phyloP scores from a whole-genome alignment of 2,797 vertebrate genomes.

The Hybognathus amarus region DNA sequence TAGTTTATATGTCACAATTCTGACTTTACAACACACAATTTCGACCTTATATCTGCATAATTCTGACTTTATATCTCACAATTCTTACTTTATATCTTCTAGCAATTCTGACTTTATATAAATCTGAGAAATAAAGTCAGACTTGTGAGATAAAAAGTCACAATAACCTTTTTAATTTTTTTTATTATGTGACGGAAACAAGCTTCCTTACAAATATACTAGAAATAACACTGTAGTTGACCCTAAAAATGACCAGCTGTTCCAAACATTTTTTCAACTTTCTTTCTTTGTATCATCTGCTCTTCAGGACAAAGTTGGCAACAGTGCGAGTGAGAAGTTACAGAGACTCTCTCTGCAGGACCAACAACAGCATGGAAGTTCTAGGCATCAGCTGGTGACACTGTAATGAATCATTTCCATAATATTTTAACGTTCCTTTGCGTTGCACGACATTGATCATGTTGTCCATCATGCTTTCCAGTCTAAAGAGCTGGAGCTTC shows the following conservation, averaged over 20 bases:
- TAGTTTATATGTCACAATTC: too few species aligned
- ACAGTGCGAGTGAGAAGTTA: slow-evolving; percentile 61
- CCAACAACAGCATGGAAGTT: slow-evolving; percentile 71
- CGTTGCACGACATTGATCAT: neutral
- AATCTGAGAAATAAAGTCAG: too few species aligned
- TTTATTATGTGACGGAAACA: too few species aligned
- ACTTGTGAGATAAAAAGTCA: too few species aligned
- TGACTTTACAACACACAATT: too few species aligned
- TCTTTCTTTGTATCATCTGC: slow-evolving; percentile 15
- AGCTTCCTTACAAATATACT: too few species aligned
- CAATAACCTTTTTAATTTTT: too few species aligned
- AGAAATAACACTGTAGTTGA: neutral
- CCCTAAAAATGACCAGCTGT: neutral
- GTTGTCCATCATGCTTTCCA: slow-evolving; percentile 57
- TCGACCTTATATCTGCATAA: too few species aligned
- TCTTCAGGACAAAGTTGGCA: slow-evolving; percentile 65
- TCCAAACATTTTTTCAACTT: neutral
- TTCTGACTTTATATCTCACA: too few species aligned
- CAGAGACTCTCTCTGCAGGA: slow-evolving; percentile 66
- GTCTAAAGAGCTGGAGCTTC: slow-evolving; percentile 73
- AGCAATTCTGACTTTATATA: too few species aligned
- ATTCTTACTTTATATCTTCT: too few species aligned
- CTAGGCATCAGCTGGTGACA: slow-evolving; percentile 76
- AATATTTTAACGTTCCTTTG: slow-evolving; percentile 33
- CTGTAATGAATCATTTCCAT: slow-evolving; percentile 74